These are phyloP conservation scores for Desmophyllum pertusum DNA, from an alignment of 92 coral and sea anemone genomes.

Conservation along the genomic window DNA sequence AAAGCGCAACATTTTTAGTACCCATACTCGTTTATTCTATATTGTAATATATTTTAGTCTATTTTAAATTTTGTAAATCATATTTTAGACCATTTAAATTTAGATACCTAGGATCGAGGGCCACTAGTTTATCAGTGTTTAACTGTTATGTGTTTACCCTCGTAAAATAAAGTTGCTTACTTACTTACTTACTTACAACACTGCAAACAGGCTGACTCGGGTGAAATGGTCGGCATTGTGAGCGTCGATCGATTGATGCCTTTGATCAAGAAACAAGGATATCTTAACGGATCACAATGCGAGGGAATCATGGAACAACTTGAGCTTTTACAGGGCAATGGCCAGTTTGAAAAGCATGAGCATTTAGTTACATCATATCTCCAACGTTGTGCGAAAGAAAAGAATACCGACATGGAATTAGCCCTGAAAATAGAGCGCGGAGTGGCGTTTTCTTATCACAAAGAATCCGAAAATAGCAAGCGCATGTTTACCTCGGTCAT, in stretches of 20 bases:
- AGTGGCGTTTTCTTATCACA: conserved; percentile 11
- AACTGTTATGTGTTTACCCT: too few species aligned
- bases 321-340: conserved; percentile 5
- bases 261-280: conserved; percentile 4
- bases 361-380: not conserved
- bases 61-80: too few species aligned
- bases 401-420: conserved; percentile 12
- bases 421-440: conserved; percentile 24
- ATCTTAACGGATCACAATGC: conserved; percentile 3
- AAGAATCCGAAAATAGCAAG: conserved; percentile 12
- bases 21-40: too few species aligned
- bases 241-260: conserved; percentile 1
- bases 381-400: not conserved
- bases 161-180: too few species aligned
- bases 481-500: conserved; percentile 1
- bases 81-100: too few species aligned
- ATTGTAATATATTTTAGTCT: too few species aligned
- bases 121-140: too few species aligned
- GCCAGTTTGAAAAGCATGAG: conserved; percentile 12
- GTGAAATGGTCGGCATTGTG: not conserved
- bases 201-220: not conserved
- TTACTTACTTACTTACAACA: too few species aligned
- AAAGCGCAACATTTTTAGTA: not conserved
- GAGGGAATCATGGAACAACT: conserved; percentile 13
- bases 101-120: too few species aligned